Percentiles rank a stretch among this genome's conserved stretches.
phyloP scores from a whole-genome alignment of 2,113 vertebrate genomes.

The Panurus biarmicus region DNA sequence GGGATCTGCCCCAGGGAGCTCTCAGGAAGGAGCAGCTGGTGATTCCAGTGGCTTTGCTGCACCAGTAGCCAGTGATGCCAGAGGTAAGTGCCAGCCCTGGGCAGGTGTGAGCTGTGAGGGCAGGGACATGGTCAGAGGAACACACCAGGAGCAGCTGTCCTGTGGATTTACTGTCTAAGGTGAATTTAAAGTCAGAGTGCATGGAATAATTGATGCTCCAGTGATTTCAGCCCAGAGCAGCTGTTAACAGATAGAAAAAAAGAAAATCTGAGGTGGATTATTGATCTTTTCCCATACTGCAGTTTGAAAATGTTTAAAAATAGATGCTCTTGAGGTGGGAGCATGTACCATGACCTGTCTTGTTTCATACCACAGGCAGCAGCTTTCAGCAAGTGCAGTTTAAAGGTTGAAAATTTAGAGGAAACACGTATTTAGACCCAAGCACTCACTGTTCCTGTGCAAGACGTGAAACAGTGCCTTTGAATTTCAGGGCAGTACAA shows the following conservation, averaged over 20 bases:
- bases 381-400: neutral
- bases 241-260: neutral
- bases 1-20: neutral
- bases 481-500: neutral
- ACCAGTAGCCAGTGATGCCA: neutral
- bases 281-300: neutral
- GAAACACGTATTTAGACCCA: neutral
- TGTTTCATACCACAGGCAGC: neutral
- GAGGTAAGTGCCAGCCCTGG: neutral
- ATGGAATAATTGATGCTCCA: neutral
- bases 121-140: neutral
- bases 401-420: neutral
- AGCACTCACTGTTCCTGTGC: neutral
- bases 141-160: accelerated
- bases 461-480: neutral
- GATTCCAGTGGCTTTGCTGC: neutral
- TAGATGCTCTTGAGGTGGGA: neutral
- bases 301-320: neutral
- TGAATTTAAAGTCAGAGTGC: neutral
- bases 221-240: neutral
- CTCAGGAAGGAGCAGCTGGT: neutral
- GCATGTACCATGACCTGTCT: neutral
- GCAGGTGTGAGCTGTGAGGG: neutral
- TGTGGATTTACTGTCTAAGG: neutral
- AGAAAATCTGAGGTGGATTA: neutral